A percentile compares a stretch with the other conserved stretches of the same genome.
Conservation (phyloP, 2,888 invertebrate genomes). For the Andricus curvator region DNA sequence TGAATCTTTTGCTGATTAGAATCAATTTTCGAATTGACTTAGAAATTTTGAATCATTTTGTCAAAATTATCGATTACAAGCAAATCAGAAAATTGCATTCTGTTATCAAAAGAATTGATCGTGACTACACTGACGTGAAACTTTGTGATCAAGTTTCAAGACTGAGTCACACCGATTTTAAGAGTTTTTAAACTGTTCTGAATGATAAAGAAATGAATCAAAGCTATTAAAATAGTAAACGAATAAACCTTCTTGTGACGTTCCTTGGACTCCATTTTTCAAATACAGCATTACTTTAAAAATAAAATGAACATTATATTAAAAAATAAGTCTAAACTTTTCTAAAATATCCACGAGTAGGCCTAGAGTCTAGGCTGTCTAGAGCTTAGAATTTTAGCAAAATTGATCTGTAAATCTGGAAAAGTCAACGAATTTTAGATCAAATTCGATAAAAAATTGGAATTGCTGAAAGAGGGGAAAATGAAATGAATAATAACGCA, state of each 20-base stretch:
- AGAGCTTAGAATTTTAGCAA: no score
- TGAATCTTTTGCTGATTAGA: no score
- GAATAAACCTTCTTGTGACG: neutral
- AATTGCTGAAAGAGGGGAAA: neutral
- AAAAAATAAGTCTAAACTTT: no score
- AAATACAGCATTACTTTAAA: neutral
- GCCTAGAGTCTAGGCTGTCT: no score
- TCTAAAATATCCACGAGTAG: no score
- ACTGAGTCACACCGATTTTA: slow-evolving; percentile 8
- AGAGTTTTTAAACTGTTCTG: neutral
- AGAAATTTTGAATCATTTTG: no score
- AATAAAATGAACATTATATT: neutral
- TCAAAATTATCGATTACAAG: neutral
- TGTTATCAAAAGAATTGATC: slow-evolving; percentile 13
- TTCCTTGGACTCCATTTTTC: neutral
- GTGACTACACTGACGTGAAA: slow-evolving; percentile 3
- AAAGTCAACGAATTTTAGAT: neutral
- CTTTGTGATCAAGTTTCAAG: neutral
- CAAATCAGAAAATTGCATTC: neutral
- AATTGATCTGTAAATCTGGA: no score
- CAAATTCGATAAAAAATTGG: neutral
- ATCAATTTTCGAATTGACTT: no score
- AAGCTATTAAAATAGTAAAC: neutral
- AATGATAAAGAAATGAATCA: slow-evolving; percentile 19
- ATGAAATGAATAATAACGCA: neutral